Percentiles rank a stretch among this genome's conserved stretches.
Conservation (phyloP, 2,888 invertebrate genomes). For the Leucophora obtusa region DNA sequence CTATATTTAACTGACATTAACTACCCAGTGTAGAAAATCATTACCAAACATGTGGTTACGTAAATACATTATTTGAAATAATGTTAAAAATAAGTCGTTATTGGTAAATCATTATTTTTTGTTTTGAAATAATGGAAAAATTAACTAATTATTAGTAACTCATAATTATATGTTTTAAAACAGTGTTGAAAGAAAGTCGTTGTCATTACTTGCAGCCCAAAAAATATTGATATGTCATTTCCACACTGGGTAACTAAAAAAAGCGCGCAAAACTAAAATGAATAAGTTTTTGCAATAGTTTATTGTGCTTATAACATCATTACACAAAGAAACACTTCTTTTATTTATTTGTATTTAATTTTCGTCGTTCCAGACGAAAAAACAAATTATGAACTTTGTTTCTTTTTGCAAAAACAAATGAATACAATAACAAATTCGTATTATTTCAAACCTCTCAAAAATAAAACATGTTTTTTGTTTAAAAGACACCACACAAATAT, state of each 20-base stretch:
- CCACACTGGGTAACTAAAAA: too few species aligned
- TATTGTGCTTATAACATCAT: conserved; percentile 28
- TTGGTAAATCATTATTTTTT: too few species aligned
- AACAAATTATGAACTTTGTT: neutral
- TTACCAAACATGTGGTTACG: too few species aligned
- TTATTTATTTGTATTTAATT: neutral
- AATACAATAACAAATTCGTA: neutral
- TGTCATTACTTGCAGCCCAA: too few species aligned
- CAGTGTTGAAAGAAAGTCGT: too few species aligned
- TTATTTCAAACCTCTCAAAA: neutral
- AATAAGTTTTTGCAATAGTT: conserved; percentile 17
- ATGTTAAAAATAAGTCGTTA: too few species aligned
- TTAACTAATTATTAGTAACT: too few species aligned
- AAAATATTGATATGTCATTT: too few species aligned
- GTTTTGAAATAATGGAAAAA: too few species aligned
- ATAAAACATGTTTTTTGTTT: neutral
- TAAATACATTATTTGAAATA: too few species aligned
- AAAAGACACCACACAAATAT: neutral
- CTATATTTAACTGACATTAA: neutral
- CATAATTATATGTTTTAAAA: too few species aligned
- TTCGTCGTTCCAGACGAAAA: conserved; percentile 19
- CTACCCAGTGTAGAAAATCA: too few species aligned
- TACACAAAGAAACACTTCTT: conserved; percentile 18
- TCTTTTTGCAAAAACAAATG: conserved; percentile 23
- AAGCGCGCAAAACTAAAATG: conserved; percentile 29